Evolutionary conservation across 2,113 vertebrate genomes (phyloP).

Genomic region (Corythornis vintsioides): DNA sequence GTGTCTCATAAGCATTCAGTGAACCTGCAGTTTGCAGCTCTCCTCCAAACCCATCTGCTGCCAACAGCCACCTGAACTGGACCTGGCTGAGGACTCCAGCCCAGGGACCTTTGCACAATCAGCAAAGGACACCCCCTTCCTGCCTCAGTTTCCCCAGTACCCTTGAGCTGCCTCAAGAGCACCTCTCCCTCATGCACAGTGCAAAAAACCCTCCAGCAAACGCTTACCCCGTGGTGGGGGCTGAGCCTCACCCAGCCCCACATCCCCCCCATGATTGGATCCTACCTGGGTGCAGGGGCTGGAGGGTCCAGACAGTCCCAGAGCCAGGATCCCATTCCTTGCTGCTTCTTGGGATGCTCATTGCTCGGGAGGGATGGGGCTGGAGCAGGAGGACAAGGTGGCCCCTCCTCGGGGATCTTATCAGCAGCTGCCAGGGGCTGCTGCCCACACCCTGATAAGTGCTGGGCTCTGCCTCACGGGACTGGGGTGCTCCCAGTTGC

Average conservation of each 20-base stretch:
- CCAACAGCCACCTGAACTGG: fast-evolving
- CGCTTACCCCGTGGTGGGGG: no score
- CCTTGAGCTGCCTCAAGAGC: no score
- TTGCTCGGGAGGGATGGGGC: neutral
- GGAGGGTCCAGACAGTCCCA: neutral
- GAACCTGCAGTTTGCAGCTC: neutral
- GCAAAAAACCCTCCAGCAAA: neutral
- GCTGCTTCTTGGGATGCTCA: fast-evolving
- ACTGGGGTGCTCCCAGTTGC: neutral
- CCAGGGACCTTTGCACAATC: fast-evolving
- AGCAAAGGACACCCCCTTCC: neutral
- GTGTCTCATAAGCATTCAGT: neutral
- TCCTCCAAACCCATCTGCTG: neutral
- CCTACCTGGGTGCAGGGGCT: neutral
- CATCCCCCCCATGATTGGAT: fast-evolving
- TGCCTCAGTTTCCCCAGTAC: neutral
- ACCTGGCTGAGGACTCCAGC: neutral
- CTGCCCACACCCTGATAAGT: neutral
- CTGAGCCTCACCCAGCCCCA: neutral
- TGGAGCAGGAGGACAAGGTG: neutral
- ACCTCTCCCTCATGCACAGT: fast-evolving
- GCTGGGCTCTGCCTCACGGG: neutral
- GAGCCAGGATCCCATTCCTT: neutral
- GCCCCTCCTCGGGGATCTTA: neutral
- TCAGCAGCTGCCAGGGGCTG: neutral